Conservation (phyloP, 2,797 vertebrate species). For the Sebastolobus altivelis region DNA sequence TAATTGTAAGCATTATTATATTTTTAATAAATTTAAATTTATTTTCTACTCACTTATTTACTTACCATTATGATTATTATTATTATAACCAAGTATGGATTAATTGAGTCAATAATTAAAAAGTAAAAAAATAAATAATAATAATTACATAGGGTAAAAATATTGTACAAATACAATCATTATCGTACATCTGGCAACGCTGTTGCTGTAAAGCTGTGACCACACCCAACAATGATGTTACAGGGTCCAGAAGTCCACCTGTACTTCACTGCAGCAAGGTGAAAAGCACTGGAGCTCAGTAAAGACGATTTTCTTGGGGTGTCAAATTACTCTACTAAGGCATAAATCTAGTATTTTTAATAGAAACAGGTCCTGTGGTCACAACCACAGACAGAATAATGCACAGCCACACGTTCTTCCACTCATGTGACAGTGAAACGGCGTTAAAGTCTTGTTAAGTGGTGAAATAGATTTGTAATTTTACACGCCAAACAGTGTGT, state of each 20-base stretch:
- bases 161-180: too few species aligned
- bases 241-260: not conserved
- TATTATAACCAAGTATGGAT: too few species aligned
- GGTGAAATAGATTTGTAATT: conserved; percentile 51
- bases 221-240: not conserved
- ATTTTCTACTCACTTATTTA: too few species aligned
- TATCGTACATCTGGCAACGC: too few species aligned
- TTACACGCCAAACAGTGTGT: conserved; percentile 44
- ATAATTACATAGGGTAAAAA: too few species aligned
- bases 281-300: not conserved
- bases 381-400: not conserved
- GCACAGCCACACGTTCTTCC: not conserved
- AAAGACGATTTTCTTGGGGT: not conserved
- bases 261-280: not conserved
- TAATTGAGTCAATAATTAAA: too few species aligned
- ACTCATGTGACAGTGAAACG: not conserved
- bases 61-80: too few species aligned
- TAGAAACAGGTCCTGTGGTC: not conserved
- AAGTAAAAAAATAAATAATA: too few species aligned
- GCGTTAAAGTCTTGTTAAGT: conserved; percentile 33
- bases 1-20: too few species aligned
- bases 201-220: too few species aligned
- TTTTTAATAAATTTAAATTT: too few species aligned
- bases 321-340: not conserved
- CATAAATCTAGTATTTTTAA: not conserved